phyloP scores from a whole-genome alignment of 2,888 invertebrate genomes.

The Geophilus truncorum region DNA sequence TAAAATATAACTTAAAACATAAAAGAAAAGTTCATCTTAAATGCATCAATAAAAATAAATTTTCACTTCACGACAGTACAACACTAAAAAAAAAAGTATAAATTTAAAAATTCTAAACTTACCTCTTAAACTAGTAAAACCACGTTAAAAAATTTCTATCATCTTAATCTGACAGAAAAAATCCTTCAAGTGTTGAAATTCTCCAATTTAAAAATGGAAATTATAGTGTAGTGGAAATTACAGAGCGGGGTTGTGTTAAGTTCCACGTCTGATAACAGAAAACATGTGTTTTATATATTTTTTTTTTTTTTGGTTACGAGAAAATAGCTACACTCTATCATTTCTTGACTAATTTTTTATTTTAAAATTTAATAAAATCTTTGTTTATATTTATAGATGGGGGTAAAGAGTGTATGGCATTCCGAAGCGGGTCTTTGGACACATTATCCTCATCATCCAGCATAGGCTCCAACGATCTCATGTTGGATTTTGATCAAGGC shows the following conservation, averaged over 20 bases:
- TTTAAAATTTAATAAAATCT: not conserved
- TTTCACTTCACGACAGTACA: too few relatives aligned
- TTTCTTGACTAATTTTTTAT: not conserved
- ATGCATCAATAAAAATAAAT: too few relatives aligned
- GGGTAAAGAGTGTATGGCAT: not conserved
- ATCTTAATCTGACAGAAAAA: not conserved
- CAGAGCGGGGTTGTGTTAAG: not conserved
- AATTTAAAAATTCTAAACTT: too few relatives aligned
- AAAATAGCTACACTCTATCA: not conserved
- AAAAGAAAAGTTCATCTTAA: too few relatives aligned
- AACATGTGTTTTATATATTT: not conserved
- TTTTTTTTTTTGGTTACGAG: not conserved
- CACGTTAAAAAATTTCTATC: too few relatives aligned
- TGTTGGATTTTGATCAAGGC: constrained; percentile 69
- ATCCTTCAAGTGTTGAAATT: not conserved
- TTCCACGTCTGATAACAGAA: not conserved
- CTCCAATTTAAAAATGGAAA: not conserved
- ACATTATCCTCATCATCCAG: constrained; percentile 65
- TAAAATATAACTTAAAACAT: too few relatives aligned
- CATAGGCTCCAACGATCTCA: constrained; percentile 78
- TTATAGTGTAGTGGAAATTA: not conserved
- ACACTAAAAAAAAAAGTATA: too few relatives aligned
- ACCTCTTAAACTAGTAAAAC: too few relatives aligned
- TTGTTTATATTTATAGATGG: constrained; percentile 45
- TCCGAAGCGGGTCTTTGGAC: constrained; percentile 32